Evolutionary conservation across 1,140 invertebrate genomes (phyloP), one percentile per base, ranked within the genome.

Genomic region (Panagrolaimus sp.): DNA sequence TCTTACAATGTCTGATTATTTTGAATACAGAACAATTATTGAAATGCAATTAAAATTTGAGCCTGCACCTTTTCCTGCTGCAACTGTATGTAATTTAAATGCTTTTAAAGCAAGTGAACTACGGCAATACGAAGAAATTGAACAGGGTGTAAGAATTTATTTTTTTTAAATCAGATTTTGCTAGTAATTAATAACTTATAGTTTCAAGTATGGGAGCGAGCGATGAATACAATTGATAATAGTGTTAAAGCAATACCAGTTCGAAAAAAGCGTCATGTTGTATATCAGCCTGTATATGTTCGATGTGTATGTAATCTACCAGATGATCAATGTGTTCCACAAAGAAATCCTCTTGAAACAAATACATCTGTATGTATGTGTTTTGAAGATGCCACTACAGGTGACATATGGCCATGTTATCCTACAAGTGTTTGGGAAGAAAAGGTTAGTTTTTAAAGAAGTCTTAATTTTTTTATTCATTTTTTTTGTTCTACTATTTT

Each of bases 31-130:
- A 44, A 82, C 80, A 46, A 82, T 82, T 57, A 82, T 82, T 57
- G 80, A 82, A 76, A 82, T 82, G 81, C 80, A 82, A 66, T 64
- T 82, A 13, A 82, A 83, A 53, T 82, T 82, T 53, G 79, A 81
- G 63, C 79, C 81, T 62, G 79, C 74, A 73, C 76, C 80, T 11
- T 82, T 82, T 67, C 80, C 80, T n/a, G 80, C 80, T n/a, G 80
- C 81, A 2, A 82, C 80, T 16, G 63, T 82, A 45, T 82, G 80
- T 51, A 82, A 82, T 72, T 70, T 82, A 57, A 82, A 82, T 70
- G 71, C 78, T 14, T 82, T 82, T 67, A 82, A 82, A 69, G 71
- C 71, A 43, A 77, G 74, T 65, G 74, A 81, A 69, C 57, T 81
- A 14, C 64, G 71, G 25, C 73, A 83, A 63, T 83, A 74, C 63